Conservation (phyloP, 2,113 vertebrate genomes). For the Amia ocellicauda region DNA sequence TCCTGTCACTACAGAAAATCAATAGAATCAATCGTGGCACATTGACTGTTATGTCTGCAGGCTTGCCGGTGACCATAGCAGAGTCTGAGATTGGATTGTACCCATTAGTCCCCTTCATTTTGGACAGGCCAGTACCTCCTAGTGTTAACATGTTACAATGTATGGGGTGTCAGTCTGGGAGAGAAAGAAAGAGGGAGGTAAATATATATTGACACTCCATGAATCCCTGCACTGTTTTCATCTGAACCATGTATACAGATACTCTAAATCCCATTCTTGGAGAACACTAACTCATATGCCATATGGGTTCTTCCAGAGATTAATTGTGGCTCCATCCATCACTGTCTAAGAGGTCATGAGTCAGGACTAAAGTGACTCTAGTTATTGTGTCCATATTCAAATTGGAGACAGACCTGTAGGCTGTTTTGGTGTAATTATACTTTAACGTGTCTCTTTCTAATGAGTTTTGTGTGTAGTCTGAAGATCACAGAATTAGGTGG, state of each 20-base stretch:
- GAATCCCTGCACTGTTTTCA: background rate
- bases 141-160: background rate
- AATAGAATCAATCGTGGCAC: background rate
- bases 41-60: background rate
- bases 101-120: background rate
- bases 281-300: background rate
- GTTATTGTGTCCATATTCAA: background rate
- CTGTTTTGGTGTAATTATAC: too few relatives aligned
- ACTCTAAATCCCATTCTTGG: background rate
- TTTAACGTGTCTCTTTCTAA: too few relatives aligned
- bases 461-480: too few relatives aligned
- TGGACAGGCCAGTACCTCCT: slow-evolving; percentile 2
- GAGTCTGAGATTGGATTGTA: background rate
- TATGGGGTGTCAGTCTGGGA: background rate
- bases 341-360: background rate
- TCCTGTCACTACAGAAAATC: background rate
- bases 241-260: background rate
- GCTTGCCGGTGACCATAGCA: background rate
- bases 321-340: background rate
- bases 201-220: background rate
- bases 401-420: too few relatives aligned
- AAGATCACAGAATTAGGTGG: too few relatives aligned
- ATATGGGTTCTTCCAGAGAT: background rate
- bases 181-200: background rate
- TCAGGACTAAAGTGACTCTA: background rate